Evolutionary conservation across 2,888 invertebrate species (phyloP).

Genomic region (Heliconius cydno): DNA sequence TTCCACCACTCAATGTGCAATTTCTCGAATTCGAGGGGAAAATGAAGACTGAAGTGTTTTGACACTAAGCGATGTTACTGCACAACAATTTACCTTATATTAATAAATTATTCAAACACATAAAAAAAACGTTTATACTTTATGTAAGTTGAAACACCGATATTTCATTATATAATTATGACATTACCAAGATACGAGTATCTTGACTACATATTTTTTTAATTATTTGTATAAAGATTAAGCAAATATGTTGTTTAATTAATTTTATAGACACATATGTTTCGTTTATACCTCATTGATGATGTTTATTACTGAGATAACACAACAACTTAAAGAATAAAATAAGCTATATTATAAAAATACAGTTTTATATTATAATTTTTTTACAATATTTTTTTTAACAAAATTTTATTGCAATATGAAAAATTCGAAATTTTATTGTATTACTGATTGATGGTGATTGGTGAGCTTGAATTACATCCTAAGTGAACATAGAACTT

Average conservation of each 20-base stretch:
- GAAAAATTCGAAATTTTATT: too few relatives aligned
- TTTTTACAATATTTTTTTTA: neutral
- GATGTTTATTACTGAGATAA: neutral
- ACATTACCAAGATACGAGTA: neutral
- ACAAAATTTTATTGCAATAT: neutral
- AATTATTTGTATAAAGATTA: neutral
- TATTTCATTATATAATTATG: neutral
- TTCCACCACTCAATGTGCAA: neutral
- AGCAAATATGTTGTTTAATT: neutral
- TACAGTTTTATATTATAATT: neutral
- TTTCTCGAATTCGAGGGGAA: too few relatives aligned
- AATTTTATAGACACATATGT: neutral
- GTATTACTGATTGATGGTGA: too few relatives aligned
- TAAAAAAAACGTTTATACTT: neutral
- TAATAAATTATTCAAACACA: too few relatives aligned
- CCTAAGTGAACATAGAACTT: too few relatives aligned
- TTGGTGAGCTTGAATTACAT: too few relatives aligned
- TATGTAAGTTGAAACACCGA: neutral
- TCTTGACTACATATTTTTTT: neutral
- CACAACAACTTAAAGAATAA: neutral
- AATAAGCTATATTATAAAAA: neutral
- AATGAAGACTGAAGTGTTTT: too few relatives aligned
- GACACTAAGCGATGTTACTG: too few relatives aligned
- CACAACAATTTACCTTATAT: too few relatives aligned
- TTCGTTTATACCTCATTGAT: neutral